Percentiles rank a stretch among this genome's conserved stretches.
phyloP scores from a whole-genome alignment of 1,140 invertebrate genomes.

The Brachionus sp. region DNA sequence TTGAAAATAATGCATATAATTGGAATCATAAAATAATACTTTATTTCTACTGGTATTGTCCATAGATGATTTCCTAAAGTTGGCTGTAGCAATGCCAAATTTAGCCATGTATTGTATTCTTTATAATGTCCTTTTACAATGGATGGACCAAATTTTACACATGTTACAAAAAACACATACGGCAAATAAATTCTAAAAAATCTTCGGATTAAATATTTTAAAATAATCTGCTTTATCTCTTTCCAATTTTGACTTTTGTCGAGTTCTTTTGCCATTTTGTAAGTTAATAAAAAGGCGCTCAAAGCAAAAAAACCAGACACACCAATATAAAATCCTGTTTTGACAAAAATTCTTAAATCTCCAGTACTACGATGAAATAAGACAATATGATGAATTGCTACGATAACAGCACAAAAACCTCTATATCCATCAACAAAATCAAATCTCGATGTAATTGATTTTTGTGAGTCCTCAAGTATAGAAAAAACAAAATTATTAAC shows the following conservation, averaged over 20 bases:
- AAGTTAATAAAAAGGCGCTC: background rate
- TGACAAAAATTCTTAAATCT: background rate
- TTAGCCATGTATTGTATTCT: background rate
- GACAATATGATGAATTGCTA: background rate
- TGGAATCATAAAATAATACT: conserved; percentile 10
- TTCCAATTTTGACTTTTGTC: background rate
- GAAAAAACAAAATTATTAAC: background rate
- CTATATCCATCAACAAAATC: background rate
- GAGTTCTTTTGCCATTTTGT: background rate
- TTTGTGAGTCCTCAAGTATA: background rate
- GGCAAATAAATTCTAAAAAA: background rate
- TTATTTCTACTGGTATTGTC: background rate
- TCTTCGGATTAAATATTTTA: background rate
- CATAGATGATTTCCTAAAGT: background rate
- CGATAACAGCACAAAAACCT: background rate
- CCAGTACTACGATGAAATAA: background rate
- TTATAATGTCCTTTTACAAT: background rate
- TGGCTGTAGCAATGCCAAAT: background rate
- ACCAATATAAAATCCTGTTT: background rate
- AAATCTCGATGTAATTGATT: background rate
- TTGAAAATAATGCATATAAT: background rate
- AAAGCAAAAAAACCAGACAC: background rate
- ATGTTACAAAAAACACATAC: background rate
- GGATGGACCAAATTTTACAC: background rate
- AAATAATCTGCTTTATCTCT: background rate